Conservation (phyloP, 2,888 invertebrate genomes). For the Drosophila crucigera region DNA sequence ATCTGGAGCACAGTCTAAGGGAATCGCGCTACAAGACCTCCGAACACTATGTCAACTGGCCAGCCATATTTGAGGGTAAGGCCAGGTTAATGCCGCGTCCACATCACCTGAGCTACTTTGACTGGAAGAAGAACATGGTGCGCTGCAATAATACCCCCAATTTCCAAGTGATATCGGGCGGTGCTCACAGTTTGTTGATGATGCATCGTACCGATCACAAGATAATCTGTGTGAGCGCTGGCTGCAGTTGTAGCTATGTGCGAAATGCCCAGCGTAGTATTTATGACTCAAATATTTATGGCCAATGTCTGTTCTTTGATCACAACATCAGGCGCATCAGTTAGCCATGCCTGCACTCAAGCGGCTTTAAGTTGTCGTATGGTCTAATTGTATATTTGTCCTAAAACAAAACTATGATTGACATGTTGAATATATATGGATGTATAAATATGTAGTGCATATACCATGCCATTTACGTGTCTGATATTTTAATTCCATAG, state of each 20-base stretch:
- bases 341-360: conserved; percentile 25
- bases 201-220: conserved; percentile 61
- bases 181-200: conserved; percentile 56
- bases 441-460: neutral
- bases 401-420: conserved; percentile 22
- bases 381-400: conserved; percentile 28
- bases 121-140: conserved; percentile 50
- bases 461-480: neutral
- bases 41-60: conserved; percentile 41
- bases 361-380: conserved; percentile 20
- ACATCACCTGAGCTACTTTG: conserved; percentile 53
- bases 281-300: conserved; percentile 45
- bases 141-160: conserved; percentile 47
- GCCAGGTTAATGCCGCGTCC: conserved; percentile 30
- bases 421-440: conserved; percentile 20
- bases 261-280: conserved; percentile 34
- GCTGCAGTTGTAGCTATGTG: conserved; percentile 33
- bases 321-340: conserved; percentile 54
- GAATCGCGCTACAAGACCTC: conserved; percentile 22
- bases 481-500: conserved; percentile 47
- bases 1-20: conserved; percentile 55
- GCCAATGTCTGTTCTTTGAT: conserved; percentile 64
- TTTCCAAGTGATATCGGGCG: conserved; percentile 29
- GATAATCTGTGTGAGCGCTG: conserved; percentile 54
- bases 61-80: conserved; percentile 54